Base-by-base conservation (phyloP, 2,888 invertebrate genomes). In the Dolichomitus sp. region DNA sequence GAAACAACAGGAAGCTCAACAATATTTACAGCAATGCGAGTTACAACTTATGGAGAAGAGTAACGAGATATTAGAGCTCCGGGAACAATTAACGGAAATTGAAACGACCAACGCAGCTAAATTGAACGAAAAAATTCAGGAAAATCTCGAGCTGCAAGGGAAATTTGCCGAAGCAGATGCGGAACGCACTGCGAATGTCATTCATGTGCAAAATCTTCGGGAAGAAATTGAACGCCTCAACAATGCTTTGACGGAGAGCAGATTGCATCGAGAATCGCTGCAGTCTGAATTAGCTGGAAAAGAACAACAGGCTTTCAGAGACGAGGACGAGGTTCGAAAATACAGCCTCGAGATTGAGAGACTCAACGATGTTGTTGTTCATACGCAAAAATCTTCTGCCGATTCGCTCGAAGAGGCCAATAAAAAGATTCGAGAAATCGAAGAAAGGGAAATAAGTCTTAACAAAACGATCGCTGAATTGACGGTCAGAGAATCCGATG, bases 21-120 rank as follows among this genome's bases (percentile, higher is more conserved):
- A 50, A 37, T 75, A 76, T 50, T 37, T 79, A 7, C 5, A 23
- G 0, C 52, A 83, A 11, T 85, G 85, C 57, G 90, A 86, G 48
- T 90, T 89, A 50, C 85, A 90, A 5, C 91, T 94, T 73, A 88
- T 88, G 30, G 87, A 89, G 27, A 92, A 93, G 65, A 89, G 86
- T n/a, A 90, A 91, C 2, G 87, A 93, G 65, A 90, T 90, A 0
- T 84, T 82, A 48, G 59, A 77, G 0, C 59, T 93, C 11, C 84
- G 88, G 17, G 90, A 90, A 19, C 91, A 90, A 78, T 88, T 93
- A 72, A 69, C 72, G 4, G 87, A 90, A 30, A 81, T 89, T 11
- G 90, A 92, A 40, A 27, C 54, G 33, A 59, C 4, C 14, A 14
- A 6, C 23, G 42, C 12, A 0, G 61, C n/a, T 3, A 7, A 37